Base-by-base conservation (phyloP, 2,888 invertebrate species). In the Anaspis maculata region DNA sequence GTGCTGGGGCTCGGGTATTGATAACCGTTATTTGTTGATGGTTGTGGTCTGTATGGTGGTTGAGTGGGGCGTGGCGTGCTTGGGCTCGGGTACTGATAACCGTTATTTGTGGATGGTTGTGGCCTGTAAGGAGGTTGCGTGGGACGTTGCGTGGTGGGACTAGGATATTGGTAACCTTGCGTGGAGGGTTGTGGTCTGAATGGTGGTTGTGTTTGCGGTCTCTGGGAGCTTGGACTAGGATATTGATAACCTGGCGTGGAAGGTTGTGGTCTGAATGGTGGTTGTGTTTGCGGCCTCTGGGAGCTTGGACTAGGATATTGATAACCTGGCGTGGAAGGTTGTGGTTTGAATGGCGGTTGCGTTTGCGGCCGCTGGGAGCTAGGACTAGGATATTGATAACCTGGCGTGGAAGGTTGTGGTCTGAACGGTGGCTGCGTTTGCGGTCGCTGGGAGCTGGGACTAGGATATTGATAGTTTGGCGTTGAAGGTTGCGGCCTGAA, bases 161-260 rank as follows among this genome's bases (percentile, higher is more conserved):
- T 41, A 4, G 45, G 42, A 31, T 40, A 44, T 22, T 30, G 27
- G 21, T 44, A 47, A 14, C 28, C 32, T 19, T 41, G 10, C n/a
- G 31, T 28, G 11, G 29, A 16, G 10, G 26, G 32, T 21, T 11
- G 15, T 24, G 24, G 19, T 19, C 9, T 5, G 9, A 6, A 19
- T 19, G 19, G 9, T 5, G 19, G 19, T 5, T 9, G 19, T 9
- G 19, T 19, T 19, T 5, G 19, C 6, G 33, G 30, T 28, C 23
- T 13, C 7, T 36, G 2, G 13, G 32, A 34, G 13, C 28, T 37
- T 7, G 30, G 40, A 27, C 24, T 42, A 6, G 45, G 41, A 32
- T 39, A 43, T 23, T 30, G 26, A 21, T 45, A 47, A 13, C 29
- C 33, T 19, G 42, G 39, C n/a, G 30, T 27, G 11, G 28, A 22